Percentiles rank a stretch among this genome's conserved stretches.
phyloP scores from a whole-genome alignment of 2,797 vertebrate species.

The Lepus townsendii region DNA sequence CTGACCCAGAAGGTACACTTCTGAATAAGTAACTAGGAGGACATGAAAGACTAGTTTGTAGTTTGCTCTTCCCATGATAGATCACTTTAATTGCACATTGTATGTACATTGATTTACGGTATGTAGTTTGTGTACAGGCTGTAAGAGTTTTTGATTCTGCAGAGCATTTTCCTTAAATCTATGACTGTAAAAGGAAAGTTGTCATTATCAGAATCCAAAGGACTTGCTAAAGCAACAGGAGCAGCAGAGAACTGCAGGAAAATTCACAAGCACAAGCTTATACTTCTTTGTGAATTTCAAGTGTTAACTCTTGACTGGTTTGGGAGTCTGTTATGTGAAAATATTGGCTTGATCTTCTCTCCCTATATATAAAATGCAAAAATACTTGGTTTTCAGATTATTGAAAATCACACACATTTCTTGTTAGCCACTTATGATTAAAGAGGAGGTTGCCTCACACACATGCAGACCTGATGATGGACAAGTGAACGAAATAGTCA shows the following conservation, averaged over 20 bases:
- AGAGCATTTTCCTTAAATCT: not conserved
- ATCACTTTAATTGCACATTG: not conserved
- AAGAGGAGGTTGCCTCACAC: not conserved
- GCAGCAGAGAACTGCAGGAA: slow-evolving; percentile 14
- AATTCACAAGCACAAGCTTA: not conserved
- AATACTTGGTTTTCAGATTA: not conserved
- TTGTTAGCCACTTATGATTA: not conserved
- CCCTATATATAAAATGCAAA: slow-evolving; percentile 26
- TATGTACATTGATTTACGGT: slow-evolving; percentile 4
- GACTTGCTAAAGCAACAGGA: slow-evolving; percentile 30
- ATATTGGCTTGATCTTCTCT: not conserved
- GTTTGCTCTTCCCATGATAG: not conserved
- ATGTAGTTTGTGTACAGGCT: not conserved
- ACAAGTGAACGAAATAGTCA: not conserved
- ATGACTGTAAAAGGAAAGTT: not conserved
- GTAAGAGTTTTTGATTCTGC: not conserved
- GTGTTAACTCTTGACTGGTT: not conserved
- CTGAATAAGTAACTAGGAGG: slow-evolving; percentile 4
- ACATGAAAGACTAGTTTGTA: not conserved
- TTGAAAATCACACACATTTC: not conserved
- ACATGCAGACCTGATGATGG: not conserved
- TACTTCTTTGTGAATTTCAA: not conserved
- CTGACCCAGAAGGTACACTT: slow-evolving; percentile 63
- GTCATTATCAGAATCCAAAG: slow-evolving; percentile 30
- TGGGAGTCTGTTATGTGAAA: slow-evolving; percentile 35